Percentiles rank a stretch among this genome's conserved stretches.
Conservation (phyloP, 2,113 vertebrate genomes). For the Dipodomys ordii region DNA sequence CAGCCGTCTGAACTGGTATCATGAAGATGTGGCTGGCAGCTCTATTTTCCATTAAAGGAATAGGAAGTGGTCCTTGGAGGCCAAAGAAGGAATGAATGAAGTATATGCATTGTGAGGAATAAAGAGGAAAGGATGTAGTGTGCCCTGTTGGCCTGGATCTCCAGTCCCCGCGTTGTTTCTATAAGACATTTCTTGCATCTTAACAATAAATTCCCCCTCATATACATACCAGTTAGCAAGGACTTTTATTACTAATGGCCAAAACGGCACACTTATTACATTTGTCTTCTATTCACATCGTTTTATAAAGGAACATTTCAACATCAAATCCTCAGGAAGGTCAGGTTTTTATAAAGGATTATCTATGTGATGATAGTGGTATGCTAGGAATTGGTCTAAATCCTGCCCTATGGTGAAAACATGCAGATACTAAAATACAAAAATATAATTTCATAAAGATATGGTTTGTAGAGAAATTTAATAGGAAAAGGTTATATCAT, state of each 20-base stretch:
- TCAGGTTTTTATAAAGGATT: not conserved
- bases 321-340: conserved; percentile 20
- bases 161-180: not conserved
- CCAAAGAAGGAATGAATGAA: not conserved
- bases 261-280: not conserved
- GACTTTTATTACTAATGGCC: not conserved
- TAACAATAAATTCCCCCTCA: not conserved
- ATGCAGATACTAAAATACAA: not conserved
- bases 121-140: not conserved
- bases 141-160: not conserved
- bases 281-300: not conserved
- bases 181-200: not conserved
- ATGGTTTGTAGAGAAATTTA: not conserved
- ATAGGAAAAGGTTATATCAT: not conserved
- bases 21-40: not conserved
- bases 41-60: not conserved
- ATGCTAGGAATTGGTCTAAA: conserved; percentile 3
- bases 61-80: not conserved
- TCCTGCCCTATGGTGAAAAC: not conserved
- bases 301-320: conserved; percentile 28
- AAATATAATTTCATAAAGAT: not conserved
- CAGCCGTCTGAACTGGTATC: not conserved
- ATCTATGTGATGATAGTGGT: conserved; percentile 11
- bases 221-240: not conserved
- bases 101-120: not conserved